Conservation (phyloP, 2,888 invertebrate species). For the Isoperla grammatica region DNA sequence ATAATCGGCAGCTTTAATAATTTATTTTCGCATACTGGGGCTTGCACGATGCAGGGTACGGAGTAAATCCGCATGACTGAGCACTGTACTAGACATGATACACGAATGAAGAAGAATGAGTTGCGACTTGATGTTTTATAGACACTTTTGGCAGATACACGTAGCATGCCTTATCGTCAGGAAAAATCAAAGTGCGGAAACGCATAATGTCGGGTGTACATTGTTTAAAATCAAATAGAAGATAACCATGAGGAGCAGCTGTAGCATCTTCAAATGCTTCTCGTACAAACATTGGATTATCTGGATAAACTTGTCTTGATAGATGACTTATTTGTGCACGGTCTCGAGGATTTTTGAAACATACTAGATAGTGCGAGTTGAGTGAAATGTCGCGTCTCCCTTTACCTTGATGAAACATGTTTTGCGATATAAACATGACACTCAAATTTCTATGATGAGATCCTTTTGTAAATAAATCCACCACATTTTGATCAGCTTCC, state of each 20-base stretch:
- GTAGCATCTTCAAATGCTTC: conserved; percentile 31
- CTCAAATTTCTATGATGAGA: conserved; percentile 14
- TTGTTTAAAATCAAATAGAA: conserved; percentile 31
- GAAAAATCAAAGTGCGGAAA: background rate
- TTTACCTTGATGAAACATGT: conserved; percentile 33
- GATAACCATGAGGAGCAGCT: conserved; percentile 28
- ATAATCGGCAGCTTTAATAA: background rate
- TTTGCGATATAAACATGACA: conserved; percentile 31
- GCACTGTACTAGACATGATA: background rate
- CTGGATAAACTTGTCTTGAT: conserved; percentile 29
- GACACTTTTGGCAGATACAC: conserved; percentile 17
- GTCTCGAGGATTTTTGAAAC: conserved; percentile 33
- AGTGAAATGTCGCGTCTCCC: conserved; percentile 32
- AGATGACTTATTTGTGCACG: conserved; percentile 29
- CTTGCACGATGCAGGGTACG: background rate
- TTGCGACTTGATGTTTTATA: conserved; percentile 26
- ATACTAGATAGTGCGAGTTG: conserved; percentile 33
- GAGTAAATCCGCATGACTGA: background rate
- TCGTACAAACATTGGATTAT: conserved; percentile 29
- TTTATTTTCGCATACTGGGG: background rate
- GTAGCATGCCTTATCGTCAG: conserved; percentile 22
- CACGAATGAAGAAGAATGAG: background rate
- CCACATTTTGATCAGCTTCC: background rate
- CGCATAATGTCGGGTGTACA: conserved; percentile 22
- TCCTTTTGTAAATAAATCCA: conserved; percentile 17